Percentiles rank a stretch among this genome's conserved stretches.
These are phyloP conservation scores for Ophioninae sp. DNA, from an alignment of 2,888 invertebrate genomes.

Conservation along the genomic window DNA sequence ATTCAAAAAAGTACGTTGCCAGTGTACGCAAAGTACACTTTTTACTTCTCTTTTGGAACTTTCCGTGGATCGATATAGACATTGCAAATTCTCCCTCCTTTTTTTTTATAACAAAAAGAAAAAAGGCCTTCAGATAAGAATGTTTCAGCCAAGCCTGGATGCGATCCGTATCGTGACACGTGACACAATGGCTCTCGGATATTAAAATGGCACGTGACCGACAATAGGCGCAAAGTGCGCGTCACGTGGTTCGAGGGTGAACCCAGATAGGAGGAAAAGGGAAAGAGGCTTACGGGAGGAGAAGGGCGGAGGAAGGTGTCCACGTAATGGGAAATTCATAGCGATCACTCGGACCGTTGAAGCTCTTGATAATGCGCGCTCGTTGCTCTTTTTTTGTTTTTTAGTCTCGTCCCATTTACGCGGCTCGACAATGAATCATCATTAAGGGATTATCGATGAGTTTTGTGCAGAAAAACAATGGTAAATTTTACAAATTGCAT, in stretches of 20 bases:
- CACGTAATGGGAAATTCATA: conserved; percentile 64
- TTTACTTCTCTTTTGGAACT: background rate
- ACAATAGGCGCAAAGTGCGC: conserved; percentile 76
- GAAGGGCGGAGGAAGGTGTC: conserved; percentile 50
- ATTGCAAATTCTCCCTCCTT: background rate
- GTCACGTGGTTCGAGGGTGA: conserved; percentile 73
- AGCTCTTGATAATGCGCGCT: conserved; percentile 63
- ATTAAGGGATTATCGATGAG: background rate
- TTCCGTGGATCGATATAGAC: background rate
- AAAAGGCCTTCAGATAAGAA: conserved; percentile 23
- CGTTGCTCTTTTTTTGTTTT: conserved; percentile 47
- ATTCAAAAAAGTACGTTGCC: background rate
- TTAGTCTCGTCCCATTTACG: conserved; percentile 26
- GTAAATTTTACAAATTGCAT: background rate
- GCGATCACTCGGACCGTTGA: conserved; percentile 53
- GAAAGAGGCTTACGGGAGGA: conserved; percentile 37
- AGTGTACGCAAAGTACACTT: no score
- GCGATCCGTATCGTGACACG: conserved; percentile 68
- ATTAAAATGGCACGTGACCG: conserved; percentile 78
- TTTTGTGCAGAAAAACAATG: background rate
- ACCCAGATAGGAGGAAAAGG: conserved; percentile 36
- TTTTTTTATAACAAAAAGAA: background rate
- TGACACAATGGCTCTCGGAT: conserved; percentile 69
- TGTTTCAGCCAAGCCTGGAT: conserved; percentile 41
- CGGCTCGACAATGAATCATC: conserved; percentile 7